Percentiles rank a stretch among this genome's conserved stretches.
phyloP scores from a whole-genome alignment of 2,113 vertebrate genomes.

The Tichodroma muraria region DNA sequence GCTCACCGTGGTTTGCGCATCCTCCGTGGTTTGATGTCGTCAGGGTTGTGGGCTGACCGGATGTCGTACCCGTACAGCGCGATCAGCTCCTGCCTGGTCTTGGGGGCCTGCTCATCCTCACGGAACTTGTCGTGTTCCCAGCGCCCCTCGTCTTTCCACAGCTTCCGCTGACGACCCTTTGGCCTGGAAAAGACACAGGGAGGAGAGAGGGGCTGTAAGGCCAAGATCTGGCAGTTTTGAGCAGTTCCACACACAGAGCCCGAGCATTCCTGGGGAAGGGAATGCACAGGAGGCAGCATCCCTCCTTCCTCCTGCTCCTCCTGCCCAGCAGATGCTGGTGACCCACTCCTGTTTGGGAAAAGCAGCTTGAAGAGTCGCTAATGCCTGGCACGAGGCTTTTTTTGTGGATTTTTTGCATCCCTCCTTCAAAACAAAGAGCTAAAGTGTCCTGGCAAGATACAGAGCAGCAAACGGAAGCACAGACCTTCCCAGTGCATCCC shows the following conservation, averaged over 20 bases:
- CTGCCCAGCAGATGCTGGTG: background rate
- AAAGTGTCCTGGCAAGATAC: background rate
- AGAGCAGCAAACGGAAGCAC: accelerated
- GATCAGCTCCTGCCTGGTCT: constrained; percentile 92
- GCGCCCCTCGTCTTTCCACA: constrained; percentile 97
- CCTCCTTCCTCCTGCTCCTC: background rate
- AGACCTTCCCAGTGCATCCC: background rate
- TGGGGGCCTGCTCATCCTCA: constrained; percentile 96
- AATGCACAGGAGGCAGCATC: background rate
- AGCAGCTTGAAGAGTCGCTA: background rate
- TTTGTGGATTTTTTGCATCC: background rate
- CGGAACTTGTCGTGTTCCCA: constrained; percentile 97
- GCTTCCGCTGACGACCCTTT: constrained; percentile 88
- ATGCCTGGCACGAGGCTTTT: background rate
- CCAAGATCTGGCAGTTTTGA: background rate
- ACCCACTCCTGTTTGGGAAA: background rate
- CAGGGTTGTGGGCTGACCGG: constrained; percentile 80
- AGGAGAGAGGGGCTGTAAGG: background rate
- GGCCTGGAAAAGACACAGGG: constrained; percentile 70
- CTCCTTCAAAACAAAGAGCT: background rate
- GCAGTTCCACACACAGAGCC: background rate
- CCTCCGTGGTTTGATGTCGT: constrained; percentile 77
- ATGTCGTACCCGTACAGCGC: constrained; percentile 97
- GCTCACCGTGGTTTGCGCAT: constrained; percentile 84
- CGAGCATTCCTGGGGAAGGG: accelerated